phyloP scores from a whole-genome alignment of 92 coral and sea anemone genomes.

The Hydrozoanthus gracilis region DNA sequence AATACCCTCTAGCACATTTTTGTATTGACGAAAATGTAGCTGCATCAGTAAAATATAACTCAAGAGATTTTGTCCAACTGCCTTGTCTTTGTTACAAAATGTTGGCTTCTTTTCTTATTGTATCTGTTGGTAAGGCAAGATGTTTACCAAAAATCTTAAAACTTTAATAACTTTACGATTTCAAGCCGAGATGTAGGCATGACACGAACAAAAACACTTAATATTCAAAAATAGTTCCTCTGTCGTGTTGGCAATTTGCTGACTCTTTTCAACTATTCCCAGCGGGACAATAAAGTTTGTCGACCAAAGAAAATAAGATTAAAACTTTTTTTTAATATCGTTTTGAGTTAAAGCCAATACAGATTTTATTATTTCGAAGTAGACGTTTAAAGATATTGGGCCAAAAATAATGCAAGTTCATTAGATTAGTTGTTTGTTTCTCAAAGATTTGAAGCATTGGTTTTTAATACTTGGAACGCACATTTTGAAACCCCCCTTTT shows the following conservation, averaged over 20 bases:
- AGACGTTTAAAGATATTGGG: background rate
- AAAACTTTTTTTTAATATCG: background rate
- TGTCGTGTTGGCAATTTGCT: background rate
- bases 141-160: background rate
- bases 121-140: background rate
- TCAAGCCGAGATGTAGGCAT: constrained; percentile 16
- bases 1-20: too few relatives aligned
- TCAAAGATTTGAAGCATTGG: too few relatives aligned
- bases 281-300: constrained; percentile 14
- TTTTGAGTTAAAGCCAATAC: background rate
- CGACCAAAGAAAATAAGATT: background rate
- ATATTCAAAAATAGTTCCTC: background rate
- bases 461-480: background rate
- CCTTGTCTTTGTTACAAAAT: background rate
- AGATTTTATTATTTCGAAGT: background rate
- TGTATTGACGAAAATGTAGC: too few relatives aligned
- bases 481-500: background rate
- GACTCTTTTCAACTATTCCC: background rate
- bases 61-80: too few relatives aligned
- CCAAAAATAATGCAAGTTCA: background rate
- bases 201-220: background rate
- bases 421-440: background rate
- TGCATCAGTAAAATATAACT: too few relatives aligned
- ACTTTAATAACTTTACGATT: constrained; percentile 28
- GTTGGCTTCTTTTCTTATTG: background rate